Conservation (phyloP, 2,113 vertebrate species). For the Phylloscopus trochiloides region DNA sequence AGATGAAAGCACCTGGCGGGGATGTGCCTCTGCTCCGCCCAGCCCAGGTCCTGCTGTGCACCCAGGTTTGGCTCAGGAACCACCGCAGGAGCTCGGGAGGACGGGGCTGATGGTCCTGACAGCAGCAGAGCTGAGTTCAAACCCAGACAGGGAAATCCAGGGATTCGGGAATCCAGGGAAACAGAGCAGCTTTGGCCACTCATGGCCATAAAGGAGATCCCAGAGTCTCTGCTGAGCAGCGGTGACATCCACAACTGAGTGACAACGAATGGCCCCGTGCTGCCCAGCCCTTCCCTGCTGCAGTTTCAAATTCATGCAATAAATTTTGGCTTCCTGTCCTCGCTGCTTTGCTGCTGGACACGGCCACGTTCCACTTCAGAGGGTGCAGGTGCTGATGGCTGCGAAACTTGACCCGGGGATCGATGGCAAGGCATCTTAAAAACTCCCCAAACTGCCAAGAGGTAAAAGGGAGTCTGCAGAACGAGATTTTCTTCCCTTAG, state of each 20-base stretch:
- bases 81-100: not conserved
- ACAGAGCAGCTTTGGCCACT: rapidly evolving
- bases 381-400: slow-evolving; percentile 3
- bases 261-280: not conserved
- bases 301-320: not conserved
- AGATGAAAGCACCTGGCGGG: not conserved
- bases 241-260: not conserved
- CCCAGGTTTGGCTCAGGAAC: not conserved
- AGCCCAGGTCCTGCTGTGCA: not conserved
- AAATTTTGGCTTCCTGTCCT: not conserved
- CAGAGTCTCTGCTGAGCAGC: rapidly evolving
- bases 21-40: not conserved
- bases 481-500: not conserved
- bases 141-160: rapidly evolving
- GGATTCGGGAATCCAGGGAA: no score
- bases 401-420: not conserved
- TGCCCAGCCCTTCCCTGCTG: not conserved
- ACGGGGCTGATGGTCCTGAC: not conserved
- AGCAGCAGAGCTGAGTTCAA: not conserved
- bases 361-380: not conserved
- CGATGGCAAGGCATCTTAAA: not conserved
- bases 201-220: not conserved
- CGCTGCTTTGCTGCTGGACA: not conserved
- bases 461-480: not conserved
- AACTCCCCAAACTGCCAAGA: not conserved